Evolutionary conservation across 2,113 vertebrate genomes (phyloP).

Genomic region (Cettia cetti): DNA sequence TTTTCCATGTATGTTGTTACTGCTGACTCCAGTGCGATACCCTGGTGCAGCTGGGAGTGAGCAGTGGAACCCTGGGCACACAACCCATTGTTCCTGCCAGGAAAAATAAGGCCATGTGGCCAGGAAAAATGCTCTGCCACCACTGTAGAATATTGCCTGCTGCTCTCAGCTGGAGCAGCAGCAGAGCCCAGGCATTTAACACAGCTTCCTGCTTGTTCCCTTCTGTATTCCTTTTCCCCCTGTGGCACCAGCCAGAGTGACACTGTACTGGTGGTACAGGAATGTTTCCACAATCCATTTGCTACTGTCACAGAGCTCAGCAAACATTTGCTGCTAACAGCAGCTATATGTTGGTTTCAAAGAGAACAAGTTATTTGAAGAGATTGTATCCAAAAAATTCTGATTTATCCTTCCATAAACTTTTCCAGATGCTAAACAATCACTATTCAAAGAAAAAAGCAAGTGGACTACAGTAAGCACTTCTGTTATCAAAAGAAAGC

Average conservation of each 20-base stretch:
- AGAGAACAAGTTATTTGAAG: not conserved
- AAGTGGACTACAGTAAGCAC: not conserved
- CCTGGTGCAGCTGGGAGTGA: not conserved
- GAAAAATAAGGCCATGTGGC: not conserved
- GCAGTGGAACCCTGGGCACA: not conserved
- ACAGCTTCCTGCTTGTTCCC: not conserved
- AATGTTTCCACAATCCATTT: not conserved
- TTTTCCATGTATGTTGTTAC: not conserved
- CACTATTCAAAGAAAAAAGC: not conserved
- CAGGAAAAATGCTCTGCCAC: not conserved
- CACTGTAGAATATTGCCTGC: not conserved
- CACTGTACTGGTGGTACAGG: fast-evolving
- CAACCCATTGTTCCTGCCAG: not conserved
- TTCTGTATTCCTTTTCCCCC: not conserved
- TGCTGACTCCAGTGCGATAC: not conserved
- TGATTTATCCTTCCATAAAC: not conserved
- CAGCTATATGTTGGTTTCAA: not conserved
- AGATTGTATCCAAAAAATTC: not conserved
- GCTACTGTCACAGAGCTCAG: not conserved
- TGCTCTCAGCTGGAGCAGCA: not conserved
- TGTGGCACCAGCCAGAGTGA: not conserved
- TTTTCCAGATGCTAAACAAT: not conserved
- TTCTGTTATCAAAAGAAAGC: not conserved
- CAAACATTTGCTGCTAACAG: not conserved
- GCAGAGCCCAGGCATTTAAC: not conserved